phyloP scores from a whole-genome alignment of 2,888 invertebrate species.

The Plebejus anna region DNA sequence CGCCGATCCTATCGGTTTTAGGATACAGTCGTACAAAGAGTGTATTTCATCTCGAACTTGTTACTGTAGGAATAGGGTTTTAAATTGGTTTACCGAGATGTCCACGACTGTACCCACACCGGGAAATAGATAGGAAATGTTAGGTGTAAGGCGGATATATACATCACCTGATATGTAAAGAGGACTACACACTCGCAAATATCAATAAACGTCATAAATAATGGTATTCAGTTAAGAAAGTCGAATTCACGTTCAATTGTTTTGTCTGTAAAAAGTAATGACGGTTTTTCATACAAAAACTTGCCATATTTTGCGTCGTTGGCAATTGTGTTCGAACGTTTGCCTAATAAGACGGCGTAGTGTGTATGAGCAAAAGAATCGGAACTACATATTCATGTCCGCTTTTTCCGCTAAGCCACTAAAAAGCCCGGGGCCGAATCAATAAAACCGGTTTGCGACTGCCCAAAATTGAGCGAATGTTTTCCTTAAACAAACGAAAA shows the following conservation, averaged over 20 bases:
- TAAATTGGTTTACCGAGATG: not conserved
- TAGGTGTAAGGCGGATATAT: not conserved
- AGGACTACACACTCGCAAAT: not conserved
- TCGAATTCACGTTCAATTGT: not conserved
- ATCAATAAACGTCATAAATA: conserved; percentile 5
- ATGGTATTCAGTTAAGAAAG: not conserved
- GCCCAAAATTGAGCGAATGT: conserved; percentile 51
- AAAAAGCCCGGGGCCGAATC: conserved; percentile 46
- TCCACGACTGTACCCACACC: not conserved
- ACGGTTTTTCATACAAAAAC: conserved; percentile 4
- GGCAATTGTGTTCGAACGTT: not conserved
- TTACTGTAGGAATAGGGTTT: not conserved
- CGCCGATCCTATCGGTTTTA: conserved; percentile 22
- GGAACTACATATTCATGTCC: conserved; percentile 30
- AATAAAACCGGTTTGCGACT: conserved; percentile 52
- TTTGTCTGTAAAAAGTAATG: not conserved
- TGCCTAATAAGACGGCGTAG: not conserved
- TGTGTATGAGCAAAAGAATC: conserved; percentile 26
- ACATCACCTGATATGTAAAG: not conserved
- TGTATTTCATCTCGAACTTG: not conserved
- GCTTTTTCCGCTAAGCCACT: conserved; percentile 34
- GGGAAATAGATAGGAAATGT: conserved; percentile 9
- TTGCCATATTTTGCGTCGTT: not conserved
- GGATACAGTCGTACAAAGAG: not conserved
- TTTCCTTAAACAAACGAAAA: conserved; percentile 77